Percentiles rank a stretch among this genome's conserved stretches.
Evolutionary conservation across 2,888 invertebrate genomes (phyloP).

Genomic region (Reticulitermes lucifugus): DNA sequence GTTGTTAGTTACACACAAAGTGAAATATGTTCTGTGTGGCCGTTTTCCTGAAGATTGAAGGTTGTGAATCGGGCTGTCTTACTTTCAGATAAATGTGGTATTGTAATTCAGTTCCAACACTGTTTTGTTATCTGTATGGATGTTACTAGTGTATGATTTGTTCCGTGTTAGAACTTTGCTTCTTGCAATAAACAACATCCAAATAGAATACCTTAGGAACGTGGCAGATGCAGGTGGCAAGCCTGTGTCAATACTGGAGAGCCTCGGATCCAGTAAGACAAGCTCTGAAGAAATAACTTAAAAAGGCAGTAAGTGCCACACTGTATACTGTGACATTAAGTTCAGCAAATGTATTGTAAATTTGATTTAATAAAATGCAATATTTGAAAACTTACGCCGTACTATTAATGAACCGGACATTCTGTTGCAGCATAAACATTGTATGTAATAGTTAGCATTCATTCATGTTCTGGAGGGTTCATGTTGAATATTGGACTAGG

Average conservation of each 20-base stretch:
- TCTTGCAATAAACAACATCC: too few species aligned
- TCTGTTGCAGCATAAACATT: too few species aligned
- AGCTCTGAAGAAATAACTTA: neutral
- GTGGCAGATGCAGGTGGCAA: neutral
- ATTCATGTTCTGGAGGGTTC: too few species aligned
- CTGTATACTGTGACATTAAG: neutral
- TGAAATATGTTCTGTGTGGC: too few species aligned
- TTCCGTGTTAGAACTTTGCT: neutral
- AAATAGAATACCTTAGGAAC: neutral
- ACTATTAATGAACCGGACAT: neutral
- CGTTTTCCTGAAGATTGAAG: too few species aligned
- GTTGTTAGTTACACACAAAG: too few species aligned
- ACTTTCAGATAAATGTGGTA: neutral
- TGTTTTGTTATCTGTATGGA: neutral
- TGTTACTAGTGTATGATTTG: neutral
- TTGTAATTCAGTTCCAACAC: neutral
- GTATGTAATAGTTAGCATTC: too few species aligned
- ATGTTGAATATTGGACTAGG: too few species aligned
- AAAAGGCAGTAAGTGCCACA: neutral
- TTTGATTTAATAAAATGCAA: neutral
- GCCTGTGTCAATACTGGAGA: neutral
- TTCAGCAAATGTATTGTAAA: constrained; percentile 19
- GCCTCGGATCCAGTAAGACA: constrained; percentile 28
- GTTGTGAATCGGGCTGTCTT: too few species aligned
- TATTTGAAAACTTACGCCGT: neutral